These are phyloP conservation scores for Mimumesa dahlbomi DNA, from an alignment of 2,888 invertebrate genomes.

Conservation along the genomic window DNA sequence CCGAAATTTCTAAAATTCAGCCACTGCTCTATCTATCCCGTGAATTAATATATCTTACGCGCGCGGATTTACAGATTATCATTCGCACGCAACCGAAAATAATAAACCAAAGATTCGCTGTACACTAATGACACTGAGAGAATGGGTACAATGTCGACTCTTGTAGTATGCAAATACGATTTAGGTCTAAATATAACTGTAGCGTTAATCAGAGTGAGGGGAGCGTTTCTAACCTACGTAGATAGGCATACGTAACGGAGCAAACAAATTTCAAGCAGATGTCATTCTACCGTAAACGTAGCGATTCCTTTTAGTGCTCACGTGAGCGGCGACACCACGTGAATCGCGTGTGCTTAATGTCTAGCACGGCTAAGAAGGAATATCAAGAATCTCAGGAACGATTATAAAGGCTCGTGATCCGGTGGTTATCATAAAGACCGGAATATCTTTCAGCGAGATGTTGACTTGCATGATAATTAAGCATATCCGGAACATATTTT, in stretches of 20 bases:
- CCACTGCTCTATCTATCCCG: too few species aligned
- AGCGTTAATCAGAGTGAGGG: slow-evolving; percentile 16
- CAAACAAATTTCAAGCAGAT: slow-evolving; percentile 46
- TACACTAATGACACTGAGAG: neutral
- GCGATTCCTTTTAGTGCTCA: slow-evolving; percentile 12
- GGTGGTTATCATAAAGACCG: neutral
- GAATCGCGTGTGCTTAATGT: slow-evolving; percentile 10
- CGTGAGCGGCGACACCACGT: slow-evolving; percentile 26
- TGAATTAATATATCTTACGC: too few species aligned
- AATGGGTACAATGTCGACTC: slow-evolving; percentile 7
- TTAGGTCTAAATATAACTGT: slow-evolving; percentile 36
- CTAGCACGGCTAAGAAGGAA: slow-evolving; percentile 21
- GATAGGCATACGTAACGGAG: slow-evolving; percentile 6
- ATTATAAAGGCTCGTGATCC: neutral
- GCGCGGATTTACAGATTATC: too few species aligned
- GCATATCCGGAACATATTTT: too few species aligned
- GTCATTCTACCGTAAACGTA: slow-evolving; percentile 31
- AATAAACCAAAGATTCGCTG: neutral
- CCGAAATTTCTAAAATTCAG: too few species aligned
- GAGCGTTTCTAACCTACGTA: neutral
- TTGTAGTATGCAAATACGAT: slow-evolving; percentile 15
- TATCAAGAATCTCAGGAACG: neutral
- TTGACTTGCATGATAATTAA: too few species aligned
- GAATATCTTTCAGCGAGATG: too few species aligned
- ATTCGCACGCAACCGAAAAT: neutral